Evolutionary conservation across 2,113 vertebrate genomes (phyloP).

Genomic region (Pipra filicauda): DNA sequence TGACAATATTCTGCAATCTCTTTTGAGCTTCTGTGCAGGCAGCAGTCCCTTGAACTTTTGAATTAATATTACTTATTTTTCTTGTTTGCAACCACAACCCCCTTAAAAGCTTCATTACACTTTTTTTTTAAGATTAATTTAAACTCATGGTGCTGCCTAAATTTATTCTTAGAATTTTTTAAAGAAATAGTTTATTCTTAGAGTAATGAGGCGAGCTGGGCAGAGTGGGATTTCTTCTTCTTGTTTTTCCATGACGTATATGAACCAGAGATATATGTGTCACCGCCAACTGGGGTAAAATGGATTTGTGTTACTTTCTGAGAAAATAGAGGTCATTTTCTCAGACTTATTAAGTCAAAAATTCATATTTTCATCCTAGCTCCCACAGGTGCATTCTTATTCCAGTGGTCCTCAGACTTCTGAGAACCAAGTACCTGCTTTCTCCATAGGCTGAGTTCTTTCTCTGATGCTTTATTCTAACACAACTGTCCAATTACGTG

Average conservation of each 20-base stretch:
- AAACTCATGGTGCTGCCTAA: background rate
- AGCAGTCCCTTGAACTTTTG: background rate
- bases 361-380: background rate
- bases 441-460: background rate
- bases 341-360: background rate
- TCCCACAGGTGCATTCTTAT: background rate
- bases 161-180: background rate
- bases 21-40: background rate
- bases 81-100: background rate
- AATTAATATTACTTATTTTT: background rate
- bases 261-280: background rate
- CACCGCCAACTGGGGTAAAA: accelerated
- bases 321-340: background rate
- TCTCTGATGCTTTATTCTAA: background rate
- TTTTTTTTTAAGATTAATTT: background rate
- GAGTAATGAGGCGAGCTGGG: background rate
- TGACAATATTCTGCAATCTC: background rate
- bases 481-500: background rate
- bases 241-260: background rate
- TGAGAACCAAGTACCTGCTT: background rate
- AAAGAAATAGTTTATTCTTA: background rate
- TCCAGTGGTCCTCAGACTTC: background rate
- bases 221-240: background rate
- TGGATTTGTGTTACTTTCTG: background rate
- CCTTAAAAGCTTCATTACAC: background rate